Conservation (phyloP, 2,113 vertebrate genomes). For the Protomyctophum bolini region DNA sequence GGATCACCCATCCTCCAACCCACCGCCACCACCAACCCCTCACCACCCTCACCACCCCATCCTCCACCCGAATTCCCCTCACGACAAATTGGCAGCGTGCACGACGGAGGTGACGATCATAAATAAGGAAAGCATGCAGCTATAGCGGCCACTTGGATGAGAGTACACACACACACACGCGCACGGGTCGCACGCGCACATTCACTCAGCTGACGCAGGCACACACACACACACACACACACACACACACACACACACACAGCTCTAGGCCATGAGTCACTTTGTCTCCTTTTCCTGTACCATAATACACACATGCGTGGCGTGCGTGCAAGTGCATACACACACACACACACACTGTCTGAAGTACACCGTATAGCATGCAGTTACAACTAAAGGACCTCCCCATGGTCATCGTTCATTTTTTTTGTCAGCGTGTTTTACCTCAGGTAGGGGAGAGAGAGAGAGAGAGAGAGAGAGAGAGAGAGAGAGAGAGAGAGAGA, state of each 20-base stretch:
- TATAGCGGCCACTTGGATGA: constrained; percentile 51
- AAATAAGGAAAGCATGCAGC: constrained; percentile 81
- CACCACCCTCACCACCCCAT: constrained; percentile 12
- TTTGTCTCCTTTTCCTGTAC: constrained; percentile 16
- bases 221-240: constrained; percentile 40
- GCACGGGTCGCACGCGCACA: constrained; percentile 23
- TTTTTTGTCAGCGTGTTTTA: constrained; percentile 34
- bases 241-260: constrained; percentile 29
- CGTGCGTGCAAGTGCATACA: constrained; percentile 4
- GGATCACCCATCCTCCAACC: constrained; percentile 59
- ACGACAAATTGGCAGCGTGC: constrained; percentile 67
- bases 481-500: constrained; percentile 16
- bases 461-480: constrained; percentile 12
- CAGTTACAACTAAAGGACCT: constrained; percentile 37
- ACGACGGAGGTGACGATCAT: constrained; percentile 73
- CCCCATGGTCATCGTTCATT: constrained; percentile 39
- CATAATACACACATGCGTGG: constrained; percentile 6
- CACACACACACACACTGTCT: constrained; percentile 1
- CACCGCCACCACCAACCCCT: constrained; percentile 33
- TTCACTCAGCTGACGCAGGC: background rate
- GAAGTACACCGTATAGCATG: background rate
- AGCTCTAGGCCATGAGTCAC: constrained; percentile 47
- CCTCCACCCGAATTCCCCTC: constrained; percentile 32
- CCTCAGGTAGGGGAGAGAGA: constrained; percentile 47
- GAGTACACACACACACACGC: constrained; percentile 21